Base-by-base conservation (phyloP, 1,140 invertebrate genomes). In the Armadillidium nasatum region DNA sequence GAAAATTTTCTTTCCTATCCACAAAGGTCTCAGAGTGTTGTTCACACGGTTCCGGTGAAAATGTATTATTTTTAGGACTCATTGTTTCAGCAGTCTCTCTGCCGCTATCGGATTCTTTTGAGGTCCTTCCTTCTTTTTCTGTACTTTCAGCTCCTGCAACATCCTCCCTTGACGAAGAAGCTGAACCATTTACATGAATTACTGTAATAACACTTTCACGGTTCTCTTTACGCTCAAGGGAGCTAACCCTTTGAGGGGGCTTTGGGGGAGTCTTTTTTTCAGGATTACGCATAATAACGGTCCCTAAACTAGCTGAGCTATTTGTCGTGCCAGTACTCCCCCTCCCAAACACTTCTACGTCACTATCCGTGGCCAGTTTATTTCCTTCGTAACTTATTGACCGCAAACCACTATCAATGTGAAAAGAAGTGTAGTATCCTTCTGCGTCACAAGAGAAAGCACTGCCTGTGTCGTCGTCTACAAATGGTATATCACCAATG, bases 351-450 rank as follows among this genome's bases (percentile, higher is more conserved):
- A 54, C 72, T 77, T 50, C 73, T 60, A 44, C 50, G 15, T 44
- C 73, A 44, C 73, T 82, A 19, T 50, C 70, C 68, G 46, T 72
- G 13, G 54, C 77, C 60, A 72, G 45, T 22, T 75, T 78, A 71
- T 74, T 78, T 44, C 76, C 81, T 71, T 79, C 80, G 66, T 78
- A 79, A 73, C 77, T 80, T 44, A 78, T 74, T 7, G 75, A 77
- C 43, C 94, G 94, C 67, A 97, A 84, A 1, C 95, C 96, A 74
- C 94, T 96, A 84, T 98, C 96, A 87, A 95, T 91, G 84, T 97
- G 94, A 86, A 98, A 97, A 11, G 94, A 97, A 0, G 96, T 98
- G 84, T 97, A 98, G 84, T 97, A 98, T 11, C 96, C 95, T 85
- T 97, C 96, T 13, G 95, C 96, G 83, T 98, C 96, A 82, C 95